Evolutionary conservation across 2,888 invertebrate species (phyloP), one percentile per base, ranked within the genome.

Genomic region (Odontocolon sp.): DNA sequence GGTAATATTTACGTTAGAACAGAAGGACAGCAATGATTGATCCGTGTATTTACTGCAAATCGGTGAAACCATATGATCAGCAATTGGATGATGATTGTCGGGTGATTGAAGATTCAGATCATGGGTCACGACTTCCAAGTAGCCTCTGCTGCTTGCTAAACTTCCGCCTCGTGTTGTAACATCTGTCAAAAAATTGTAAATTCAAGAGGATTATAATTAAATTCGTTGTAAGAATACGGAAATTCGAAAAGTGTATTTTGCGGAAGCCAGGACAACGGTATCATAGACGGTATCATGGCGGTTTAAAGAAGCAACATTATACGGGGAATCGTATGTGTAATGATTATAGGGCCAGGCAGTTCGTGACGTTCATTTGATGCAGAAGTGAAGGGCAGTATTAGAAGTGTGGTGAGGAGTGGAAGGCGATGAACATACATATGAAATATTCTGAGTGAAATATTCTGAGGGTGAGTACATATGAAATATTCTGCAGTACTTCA

Each of bases 11-110:
- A 90, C 89, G 68, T 88, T 87, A 14, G 89, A 89, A 72, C 85
- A 88, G 68, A 87, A 89, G 1, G 89, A 88, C 14, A 88, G 83
- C 33, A 88, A 79, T 52, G 87, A 87, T 68, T 88, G 88, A 79
- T 86, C 87, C 40, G 86, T 87, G 64, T 86, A 87, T 68, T 87
- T 88, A 80, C 84, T 86, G 76, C 83, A 84, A 14, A 87, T 61
- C 2, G 85, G 85, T 23, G 87, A 85, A 1, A 56, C 21, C 9
- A 81, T 73, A 56, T 84, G 82, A 75, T 84, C 86, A 16, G 79
- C 64, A n/a, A 70, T 80, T 61, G 81, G 80, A 63, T 79, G 83
- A 66, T 67, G 73, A 52, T 56, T 80, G 14, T 78, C 79, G 26
- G 75, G 31, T 42, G 68, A 47, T 16, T 38, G 31, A 11, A 38